Conservation (phyloP, 1,140 invertebrate species). For the Meteorus sp. region DNA sequence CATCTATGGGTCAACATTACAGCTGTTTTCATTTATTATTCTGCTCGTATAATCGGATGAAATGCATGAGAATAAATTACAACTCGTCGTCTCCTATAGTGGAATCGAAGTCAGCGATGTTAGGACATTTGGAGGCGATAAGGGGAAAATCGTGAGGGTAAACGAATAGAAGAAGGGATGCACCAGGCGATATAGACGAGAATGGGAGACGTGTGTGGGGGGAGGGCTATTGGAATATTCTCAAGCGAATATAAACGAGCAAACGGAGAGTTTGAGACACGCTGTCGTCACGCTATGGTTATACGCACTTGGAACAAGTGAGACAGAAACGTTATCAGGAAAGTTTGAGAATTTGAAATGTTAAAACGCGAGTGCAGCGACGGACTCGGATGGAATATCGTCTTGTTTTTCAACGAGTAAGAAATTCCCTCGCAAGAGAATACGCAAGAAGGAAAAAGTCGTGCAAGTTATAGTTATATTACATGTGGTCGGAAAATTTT, state of each 20-base stretch:
- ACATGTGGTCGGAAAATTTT: conserved; percentile 16
- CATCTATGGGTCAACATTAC: no score
- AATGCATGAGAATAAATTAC: neutral
- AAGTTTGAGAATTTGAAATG: conserved; percentile 50
- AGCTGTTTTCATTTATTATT: no score
- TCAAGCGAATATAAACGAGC: no score
- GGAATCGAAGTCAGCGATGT: neutral
- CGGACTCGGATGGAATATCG: conserved; percentile 17
- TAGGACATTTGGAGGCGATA: conserved; percentile 6
- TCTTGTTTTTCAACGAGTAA: conserved; percentile 25
- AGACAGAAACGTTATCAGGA: conserved; percentile 37
- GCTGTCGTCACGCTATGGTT: no score
- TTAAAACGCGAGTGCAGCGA: conserved; percentile 18
- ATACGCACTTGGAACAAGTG: conserved; percentile 29
- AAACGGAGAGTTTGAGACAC: no score
- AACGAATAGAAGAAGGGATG: neutral
- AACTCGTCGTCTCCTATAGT: neutral
- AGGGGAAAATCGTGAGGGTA: neutral
- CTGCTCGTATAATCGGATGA: neutral
- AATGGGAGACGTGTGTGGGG: no score
- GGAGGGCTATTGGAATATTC: no score
- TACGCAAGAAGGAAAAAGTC: conserved; percentile 14
- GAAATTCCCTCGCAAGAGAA: conserved; percentile 19
- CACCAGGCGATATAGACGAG: no score
- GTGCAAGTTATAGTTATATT: no score